A percentile compares a stretch with the other conserved stretches of the same genome.
Evolutionary conservation across 1,140 invertebrate species (phyloP).

Genomic region (Ips nitidus): DNA sequence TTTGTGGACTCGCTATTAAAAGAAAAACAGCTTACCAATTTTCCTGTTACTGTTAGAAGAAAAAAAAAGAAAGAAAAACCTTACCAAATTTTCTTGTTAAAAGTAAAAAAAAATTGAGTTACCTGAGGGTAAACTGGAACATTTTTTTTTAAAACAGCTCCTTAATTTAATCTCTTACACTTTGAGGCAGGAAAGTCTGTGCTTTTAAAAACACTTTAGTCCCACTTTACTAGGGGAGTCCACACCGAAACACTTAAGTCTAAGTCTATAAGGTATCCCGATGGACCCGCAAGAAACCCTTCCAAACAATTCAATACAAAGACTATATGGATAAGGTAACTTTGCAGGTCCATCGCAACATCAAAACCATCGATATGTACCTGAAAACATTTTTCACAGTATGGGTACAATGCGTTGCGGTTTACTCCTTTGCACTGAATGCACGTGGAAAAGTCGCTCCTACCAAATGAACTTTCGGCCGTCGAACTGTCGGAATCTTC

Average conservation of each 20-base stretch:
- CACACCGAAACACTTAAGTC: conserved; percentile 1
- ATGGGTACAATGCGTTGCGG: conserved; percentile 64
- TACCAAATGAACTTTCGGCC: conserved; percentile 55
- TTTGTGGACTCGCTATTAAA: no score
- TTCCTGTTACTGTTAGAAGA: background rate
- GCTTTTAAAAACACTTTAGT: conserved; percentile 19
- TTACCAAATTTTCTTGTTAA: conserved; percentile 27
- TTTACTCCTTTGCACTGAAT: conserved; percentile 61
- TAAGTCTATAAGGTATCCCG: background rate
- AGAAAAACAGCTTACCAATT: background rate
- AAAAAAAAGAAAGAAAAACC: conserved; percentile 25
- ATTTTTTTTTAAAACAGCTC: conserved; percentile 9
- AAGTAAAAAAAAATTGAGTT: conserved; percentile 31
- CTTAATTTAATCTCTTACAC: background rate
- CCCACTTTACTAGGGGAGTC: background rate
- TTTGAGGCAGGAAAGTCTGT: conserved; percentile 4
- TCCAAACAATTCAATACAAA: no score
- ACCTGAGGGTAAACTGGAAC: conserved; percentile 25
- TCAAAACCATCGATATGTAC: conserved; percentile 42
- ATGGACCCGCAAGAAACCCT: no score
- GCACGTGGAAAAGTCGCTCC: conserved; percentile 64
- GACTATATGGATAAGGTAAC: background rate
- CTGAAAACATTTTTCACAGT: conserved; percentile 69
- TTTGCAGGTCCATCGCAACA: conserved; percentile 9
- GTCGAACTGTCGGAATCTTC: conserved; percentile 59